phyloP scores from a whole-genome alignment of 2,113 vertebrate genomes.

The Oriolus oriolus region DNA sequence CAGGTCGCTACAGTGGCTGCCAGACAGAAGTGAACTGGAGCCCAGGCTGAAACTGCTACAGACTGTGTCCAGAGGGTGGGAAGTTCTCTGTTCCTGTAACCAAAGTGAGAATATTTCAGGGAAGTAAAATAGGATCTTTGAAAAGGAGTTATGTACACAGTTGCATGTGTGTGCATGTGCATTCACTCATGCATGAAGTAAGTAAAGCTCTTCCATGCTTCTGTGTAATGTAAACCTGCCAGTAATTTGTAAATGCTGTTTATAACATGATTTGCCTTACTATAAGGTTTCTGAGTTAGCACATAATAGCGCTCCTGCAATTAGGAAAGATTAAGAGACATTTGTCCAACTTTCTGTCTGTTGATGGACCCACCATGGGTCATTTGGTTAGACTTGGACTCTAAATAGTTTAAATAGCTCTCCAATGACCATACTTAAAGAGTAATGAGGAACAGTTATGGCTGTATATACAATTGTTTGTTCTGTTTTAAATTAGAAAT shows the following conservation, averaged over 20 bases:
- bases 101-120: neutral
- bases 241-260: neutral
- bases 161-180: neutral
- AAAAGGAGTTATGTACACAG: neutral
- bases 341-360: neutral
- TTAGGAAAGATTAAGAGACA: neutral
- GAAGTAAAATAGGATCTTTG: neutral
- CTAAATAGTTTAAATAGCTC: conserved; percentile 34
- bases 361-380: neutral
- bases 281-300: neutral
- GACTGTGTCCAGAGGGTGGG: neutral
- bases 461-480: neutral
- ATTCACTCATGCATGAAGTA: neutral
- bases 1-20: neutral
- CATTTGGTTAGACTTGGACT: neutral
- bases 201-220: neutral
- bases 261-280: neutral
- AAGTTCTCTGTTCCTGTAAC: neutral
- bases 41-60: neutral
- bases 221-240: neutral
- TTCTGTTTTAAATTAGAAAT: conserved; percentile 5
- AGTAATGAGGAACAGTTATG: neutral
- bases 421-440: neutral
- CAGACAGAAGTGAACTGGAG: neutral
- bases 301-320: neutral